These are phyloP conservation scores for Andrena praecox DNA, from an alignment of 2,888 invertebrate species.

Conservation along the genomic window DNA sequence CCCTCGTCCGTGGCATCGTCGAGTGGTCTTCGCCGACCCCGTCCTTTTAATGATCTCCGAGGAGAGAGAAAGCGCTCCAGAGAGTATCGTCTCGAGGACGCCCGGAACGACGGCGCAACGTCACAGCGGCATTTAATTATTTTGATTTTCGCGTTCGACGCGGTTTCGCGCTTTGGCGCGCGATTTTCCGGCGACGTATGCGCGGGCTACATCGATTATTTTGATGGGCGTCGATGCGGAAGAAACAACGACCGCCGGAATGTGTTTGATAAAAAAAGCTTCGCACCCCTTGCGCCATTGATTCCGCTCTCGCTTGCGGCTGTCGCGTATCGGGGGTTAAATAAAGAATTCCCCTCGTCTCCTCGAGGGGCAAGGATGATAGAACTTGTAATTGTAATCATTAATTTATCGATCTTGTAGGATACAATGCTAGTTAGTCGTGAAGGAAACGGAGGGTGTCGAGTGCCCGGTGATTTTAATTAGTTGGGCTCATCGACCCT, in stretches of 20 bases:
- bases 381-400: background rate
- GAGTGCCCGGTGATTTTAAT: conserved; percentile 30
- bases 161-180: conserved; percentile 32
- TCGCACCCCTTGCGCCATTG: background rate
- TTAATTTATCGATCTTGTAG: conserved; percentile 33
- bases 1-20: conserved; percentile 37
- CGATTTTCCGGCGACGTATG: conserved; percentile 11
- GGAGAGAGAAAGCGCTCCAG: conserved; percentile 24
- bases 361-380: background rate
- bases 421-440: conserved; percentile 2
- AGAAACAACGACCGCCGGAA: conserved; percentile 17
- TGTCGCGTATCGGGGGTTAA: background rate
- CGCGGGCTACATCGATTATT: conserved; percentile 40
- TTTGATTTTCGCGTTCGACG: conserved; percentile 43
- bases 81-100: conserved; percentile 51
- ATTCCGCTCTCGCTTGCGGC: background rate
- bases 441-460: background rate
- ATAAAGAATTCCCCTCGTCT: conserved; percentile 4
- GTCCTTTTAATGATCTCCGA: conserved; percentile 58
- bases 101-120: conserved; percentile 34
- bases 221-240: conserved; percentile 26
- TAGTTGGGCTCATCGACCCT: conserved; percentile 17
- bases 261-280: conserved; percentile 30
- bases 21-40: conserved; percentile 51
- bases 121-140: conserved; percentile 60